Evolutionary conservation across 2,797 vertebrate species (phyloP).

Genomic region (Crax fasciolata): DNA sequence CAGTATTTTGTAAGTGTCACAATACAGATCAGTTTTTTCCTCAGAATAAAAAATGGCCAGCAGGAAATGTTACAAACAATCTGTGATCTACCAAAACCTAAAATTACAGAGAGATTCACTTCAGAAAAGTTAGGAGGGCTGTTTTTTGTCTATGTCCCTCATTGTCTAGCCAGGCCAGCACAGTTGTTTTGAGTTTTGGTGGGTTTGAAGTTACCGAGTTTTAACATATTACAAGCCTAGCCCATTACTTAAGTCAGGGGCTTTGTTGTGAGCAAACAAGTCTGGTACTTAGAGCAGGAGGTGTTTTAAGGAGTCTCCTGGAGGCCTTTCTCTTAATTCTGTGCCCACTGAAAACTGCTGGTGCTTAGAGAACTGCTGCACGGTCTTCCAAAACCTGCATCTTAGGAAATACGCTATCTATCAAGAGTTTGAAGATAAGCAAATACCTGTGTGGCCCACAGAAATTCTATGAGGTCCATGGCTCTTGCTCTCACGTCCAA

Average conservation of each 20-base stretch:
- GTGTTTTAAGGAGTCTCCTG: not conserved
- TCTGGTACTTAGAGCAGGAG: not conserved
- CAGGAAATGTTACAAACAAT: not conserved
- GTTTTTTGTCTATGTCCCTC: not conserved
- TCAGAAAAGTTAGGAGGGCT: not conserved
- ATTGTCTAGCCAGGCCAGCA: not conserved
- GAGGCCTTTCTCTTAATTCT: not conserved
- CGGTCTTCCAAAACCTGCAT: not conserved
- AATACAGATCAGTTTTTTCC: not conserved
- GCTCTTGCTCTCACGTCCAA: not conserved
- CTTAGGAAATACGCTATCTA: not conserved
- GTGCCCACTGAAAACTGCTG: not conserved
- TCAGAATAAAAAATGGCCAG: not conserved
- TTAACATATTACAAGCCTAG: not conserved
- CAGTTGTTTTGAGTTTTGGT: not conserved
- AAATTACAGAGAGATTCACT: conserved; percentile 27
- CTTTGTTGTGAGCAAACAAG: not conserved
- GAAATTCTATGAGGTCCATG: not conserved
- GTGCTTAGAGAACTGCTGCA: not conserved
- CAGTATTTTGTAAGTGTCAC: not conserved
- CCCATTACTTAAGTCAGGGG: not conserved
- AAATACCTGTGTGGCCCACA: not conserved
- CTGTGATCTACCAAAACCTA: conserved; percentile 1
- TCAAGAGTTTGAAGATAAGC: not conserved
- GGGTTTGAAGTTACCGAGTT: not conserved